Evolutionary conservation across 2,113 vertebrate genomes (phyloP).

Genomic region (Tragelaphus scriptus): DNA sequence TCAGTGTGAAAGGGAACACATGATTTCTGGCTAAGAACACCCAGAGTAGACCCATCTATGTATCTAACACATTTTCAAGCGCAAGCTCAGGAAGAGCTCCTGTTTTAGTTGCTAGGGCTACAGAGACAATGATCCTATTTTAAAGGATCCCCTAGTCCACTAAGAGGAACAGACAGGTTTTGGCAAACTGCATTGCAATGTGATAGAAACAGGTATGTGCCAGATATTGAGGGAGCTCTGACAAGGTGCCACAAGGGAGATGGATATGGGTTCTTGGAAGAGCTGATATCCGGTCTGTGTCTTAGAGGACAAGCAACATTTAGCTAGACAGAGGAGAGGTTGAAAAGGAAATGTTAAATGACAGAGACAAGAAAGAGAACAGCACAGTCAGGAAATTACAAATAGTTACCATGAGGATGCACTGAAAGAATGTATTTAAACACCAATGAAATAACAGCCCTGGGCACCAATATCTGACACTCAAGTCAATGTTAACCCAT

Average conservation of each 20-base stretch:
- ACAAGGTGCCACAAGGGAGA: neutral
- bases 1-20: neutral
- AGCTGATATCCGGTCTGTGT: neutral
- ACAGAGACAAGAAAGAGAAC: neutral
- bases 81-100: neutral
- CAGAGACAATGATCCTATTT: neutral
- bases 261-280: neutral
- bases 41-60: neutral
- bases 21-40: neutral
- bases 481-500: neutral
- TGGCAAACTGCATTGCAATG: neutral
- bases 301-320: constrained; percentile 5
- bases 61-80: neutral
- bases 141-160: neutral
- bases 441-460: neutral
- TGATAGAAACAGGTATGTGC: neutral
- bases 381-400: neutral
- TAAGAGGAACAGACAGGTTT: neutral
- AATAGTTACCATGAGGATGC: neutral
- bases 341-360: neutral
- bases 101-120: neutral
- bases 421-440: neutral
- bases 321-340: neutral
- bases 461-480: neutral
- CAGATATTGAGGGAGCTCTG: neutral